Base-by-base conservation (phyloP, 2,113 vertebrate species). In the Sylvia atricapilla region DNA sequence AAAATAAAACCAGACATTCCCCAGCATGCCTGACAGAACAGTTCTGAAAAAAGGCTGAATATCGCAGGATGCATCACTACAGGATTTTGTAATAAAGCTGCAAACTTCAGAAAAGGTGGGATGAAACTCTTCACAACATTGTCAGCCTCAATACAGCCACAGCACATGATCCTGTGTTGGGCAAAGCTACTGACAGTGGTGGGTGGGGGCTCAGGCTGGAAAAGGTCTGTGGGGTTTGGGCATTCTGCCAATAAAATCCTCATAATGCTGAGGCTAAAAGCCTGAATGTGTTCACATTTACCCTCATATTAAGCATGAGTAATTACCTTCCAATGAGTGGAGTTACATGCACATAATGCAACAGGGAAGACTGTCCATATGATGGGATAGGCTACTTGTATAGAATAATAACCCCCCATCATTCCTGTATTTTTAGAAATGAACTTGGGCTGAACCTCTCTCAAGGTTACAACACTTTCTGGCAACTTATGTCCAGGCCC, bases 381-480 rank as follows among this genome's bases (percentile, higher is more conserved):
- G 43, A 93, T 68, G 60, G 35, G 49, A 68, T 87, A 78, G 72
- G 53, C 37, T 72, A 35, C 50, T 94, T 0, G 0, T 62, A 69
- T 1, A 66, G 56, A 85, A 43, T 83, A 95, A 82, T 81, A 74
- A 89, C 25, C 41, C 47, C 59, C n/a, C 75, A 90, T 73, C 30
- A 18, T 60, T 89, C 43, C 20, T 0, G 3, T 96, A 95, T 95
- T 96, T 97, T 97, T 96, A 94, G 95, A 91, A 80, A 47, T 97
- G 95, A 97, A 96, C 90, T 97, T 85, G 68, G 56, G 55, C 74
- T 97, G 95, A 96, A 95, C 94, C 59, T 93, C 63, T 59, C 78
- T 90, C 73, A 96, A 90, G 82, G 63, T 90, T 96, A 91, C 55
- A 52, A 24, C 85, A 49, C 25, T 86, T 94, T 89, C 79, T 89